phyloP scores from a whole-genome alignment of 2,113 vertebrate species.

The Phylloscopus whistleri region DNA sequence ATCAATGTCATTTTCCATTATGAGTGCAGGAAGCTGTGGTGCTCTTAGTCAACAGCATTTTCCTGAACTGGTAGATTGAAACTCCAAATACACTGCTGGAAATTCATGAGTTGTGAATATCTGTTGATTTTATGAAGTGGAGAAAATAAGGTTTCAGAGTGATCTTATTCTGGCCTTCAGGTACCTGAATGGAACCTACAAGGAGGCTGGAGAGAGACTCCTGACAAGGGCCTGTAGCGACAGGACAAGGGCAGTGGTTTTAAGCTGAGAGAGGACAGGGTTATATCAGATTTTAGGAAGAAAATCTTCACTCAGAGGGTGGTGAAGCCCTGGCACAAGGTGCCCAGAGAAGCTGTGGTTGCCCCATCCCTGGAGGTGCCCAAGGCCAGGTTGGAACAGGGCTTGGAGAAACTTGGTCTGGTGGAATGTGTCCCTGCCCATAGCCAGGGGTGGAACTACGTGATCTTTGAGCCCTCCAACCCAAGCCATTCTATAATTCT shows the following conservation, averaged over 20 bases:
- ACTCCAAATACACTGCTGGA: neutral
- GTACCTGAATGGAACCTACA: neutral
- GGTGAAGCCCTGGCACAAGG: neutral
- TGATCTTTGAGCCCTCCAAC: neutral
- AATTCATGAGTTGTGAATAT: neutral
- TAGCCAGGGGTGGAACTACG: neutral
- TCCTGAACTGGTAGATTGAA: neutral
- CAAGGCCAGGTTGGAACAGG: fast-evolving
- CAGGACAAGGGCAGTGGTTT: neutral
- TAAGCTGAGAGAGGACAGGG: neutral
- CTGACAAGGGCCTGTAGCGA: no score
- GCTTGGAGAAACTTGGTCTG: neutral
- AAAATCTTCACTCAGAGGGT: neutral
- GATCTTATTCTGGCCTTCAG: neutral
- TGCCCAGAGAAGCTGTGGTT: neutral
- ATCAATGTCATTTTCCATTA: neutral
- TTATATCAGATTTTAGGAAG: neutral
- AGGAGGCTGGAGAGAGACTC: neutral
- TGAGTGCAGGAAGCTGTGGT: neutral
- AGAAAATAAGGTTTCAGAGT: neutral
- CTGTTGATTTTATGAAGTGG: neutral
- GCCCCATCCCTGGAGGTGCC: neutral
- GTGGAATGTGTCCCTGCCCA: neutral
- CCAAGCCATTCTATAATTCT: neutral
- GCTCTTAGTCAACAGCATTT: neutral